Percentiles rank a stretch among this genome's conserved stretches.
Conservation (phyloP, 1,140 invertebrate genomes). For the Odontomachus brunneus region DNA sequence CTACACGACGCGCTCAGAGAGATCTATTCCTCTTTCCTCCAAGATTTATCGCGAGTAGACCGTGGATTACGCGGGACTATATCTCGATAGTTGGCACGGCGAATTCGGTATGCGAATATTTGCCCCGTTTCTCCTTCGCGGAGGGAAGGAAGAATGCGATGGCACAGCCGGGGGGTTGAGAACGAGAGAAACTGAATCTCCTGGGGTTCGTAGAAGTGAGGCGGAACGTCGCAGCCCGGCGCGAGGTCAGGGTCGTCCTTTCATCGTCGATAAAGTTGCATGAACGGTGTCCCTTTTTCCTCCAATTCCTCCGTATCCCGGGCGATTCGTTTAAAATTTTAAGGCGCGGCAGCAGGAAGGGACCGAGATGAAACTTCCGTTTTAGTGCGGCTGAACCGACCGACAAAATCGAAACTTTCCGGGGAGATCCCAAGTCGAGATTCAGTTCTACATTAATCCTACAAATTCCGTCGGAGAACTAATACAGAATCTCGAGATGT, state of each 20-base stretch:
- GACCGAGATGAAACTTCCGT: constrained; percentile 60
- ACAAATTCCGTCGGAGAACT: too few species aligned
- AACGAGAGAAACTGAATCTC: constrained; percentile 62
- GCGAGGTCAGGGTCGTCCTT: constrained; percentile 71
- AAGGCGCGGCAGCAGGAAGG: constrained; percentile 38
- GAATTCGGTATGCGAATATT: constrained; percentile 34
- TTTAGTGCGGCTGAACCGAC: constrained; percentile 40
- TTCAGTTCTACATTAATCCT: too few species aligned
- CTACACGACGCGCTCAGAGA: not conserved
- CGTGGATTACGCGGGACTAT: constrained; percentile 16
- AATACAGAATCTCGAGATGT: too few species aligned
- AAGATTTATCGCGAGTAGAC: not conserved
- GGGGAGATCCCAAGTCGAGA: too few species aligned
- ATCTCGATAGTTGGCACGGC: constrained; percentile 2
- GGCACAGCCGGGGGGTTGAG: constrained; percentile 15
- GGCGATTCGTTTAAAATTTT: constrained; percentile 53
- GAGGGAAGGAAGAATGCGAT: constrained; percentile 6
- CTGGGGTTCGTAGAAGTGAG: constrained; percentile 31
- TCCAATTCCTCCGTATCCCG: constrained; percentile 22
- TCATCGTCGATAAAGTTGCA: constrained; percentile 59
- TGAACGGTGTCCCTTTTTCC: constrained; percentile 14
- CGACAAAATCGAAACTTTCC: constrained; percentile 49
- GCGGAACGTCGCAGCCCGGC: constrained; percentile 46
- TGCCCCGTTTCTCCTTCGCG: not conserved
- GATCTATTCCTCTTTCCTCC: constrained; percentile 3